phyloP scores from a whole-genome alignment of 2,113 vertebrate genomes.

The Opisthocomus hoazin region DNA sequence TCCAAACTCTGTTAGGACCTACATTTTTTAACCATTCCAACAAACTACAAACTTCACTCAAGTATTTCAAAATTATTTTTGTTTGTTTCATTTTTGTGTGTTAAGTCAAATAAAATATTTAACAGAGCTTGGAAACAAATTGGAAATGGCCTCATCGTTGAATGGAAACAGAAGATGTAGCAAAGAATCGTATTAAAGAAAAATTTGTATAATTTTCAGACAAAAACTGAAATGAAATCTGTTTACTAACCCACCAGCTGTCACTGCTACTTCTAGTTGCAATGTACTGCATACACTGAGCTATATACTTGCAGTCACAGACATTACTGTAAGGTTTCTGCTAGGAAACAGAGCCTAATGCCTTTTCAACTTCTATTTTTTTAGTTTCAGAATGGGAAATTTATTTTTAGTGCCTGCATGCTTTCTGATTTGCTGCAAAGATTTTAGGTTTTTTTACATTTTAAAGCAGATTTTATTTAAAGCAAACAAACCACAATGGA shows the following conservation, averaged over 20 bases:
- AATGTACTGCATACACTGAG: constrained; percentile 5
- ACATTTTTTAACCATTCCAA: not conserved
- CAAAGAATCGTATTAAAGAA: constrained; percentile 60
- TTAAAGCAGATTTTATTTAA: constrained; percentile 22
- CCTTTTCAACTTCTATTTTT: constrained; percentile 46
- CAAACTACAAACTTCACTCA: not conserved
- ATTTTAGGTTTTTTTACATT: not conserved
- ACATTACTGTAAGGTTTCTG: constrained; percentile 21
- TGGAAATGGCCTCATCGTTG: constrained; percentile 52
- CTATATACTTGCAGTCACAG: not conserved
- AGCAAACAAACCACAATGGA: not conserved
- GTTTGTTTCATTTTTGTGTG: constrained; percentile 34
- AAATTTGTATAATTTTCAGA: constrained; percentile 67
- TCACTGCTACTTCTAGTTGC: constrained; percentile 58
- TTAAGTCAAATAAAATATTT: constrained; percentile 59
- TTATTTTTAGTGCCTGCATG: constrained; percentile 7
- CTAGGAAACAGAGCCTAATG: constrained; percentile 51
- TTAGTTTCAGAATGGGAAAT: constrained; percentile 15
- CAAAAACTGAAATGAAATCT: constrained; percentile 72
- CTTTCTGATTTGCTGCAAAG: not conserved
- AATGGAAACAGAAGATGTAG: constrained; percentile 59
- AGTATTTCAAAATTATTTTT: constrained; percentile 31
- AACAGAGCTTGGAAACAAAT: constrained; percentile 41
- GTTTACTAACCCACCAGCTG: constrained; percentile 70
- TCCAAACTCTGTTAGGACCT: not conserved